Base-by-base conservation (phyloP, 2,113 vertebrate species). In the Syngnathus typhle region DNA sequence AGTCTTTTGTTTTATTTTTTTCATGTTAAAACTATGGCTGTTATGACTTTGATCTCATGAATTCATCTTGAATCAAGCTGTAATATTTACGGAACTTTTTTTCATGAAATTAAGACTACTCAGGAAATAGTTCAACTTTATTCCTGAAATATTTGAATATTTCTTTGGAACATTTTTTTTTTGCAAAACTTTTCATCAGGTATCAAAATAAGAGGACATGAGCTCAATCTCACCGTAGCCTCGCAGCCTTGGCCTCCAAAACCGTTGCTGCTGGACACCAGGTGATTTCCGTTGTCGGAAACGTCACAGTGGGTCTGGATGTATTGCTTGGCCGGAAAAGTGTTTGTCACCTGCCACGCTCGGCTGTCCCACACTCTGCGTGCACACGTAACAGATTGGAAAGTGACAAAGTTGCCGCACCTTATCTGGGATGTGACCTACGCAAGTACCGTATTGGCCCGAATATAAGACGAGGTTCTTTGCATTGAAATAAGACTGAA, bases 281-380 rank as follows among this genome's bases (percentile, higher is more conserved):
- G 92, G 73, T 89, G 89, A 61, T 89, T 81, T 19, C 92, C 93
- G 6, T 95, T 94, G 23, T 70, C 68, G 74, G 93, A 96, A 71
- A 92, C 92, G 0, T 94, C 94, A 46, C 96, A 99, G 91, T 95
- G 90, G 0, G 92, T 98, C 91, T 99, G 96, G 52, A 99, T 94
- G 81, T 99, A 93, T 78, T 89, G 93, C 89, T 95, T 96, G 60
- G 92, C 75, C 1, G 94, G 94, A 76, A 99, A 98, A 0, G 87
- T 72, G 69, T 95, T 93, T n/a, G 92, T 93, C 65, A 97, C 92
- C 86, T 90, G 93, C 87, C 96, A 94, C 1, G 85, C 80, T 56
- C 94, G 93, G 77, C 92, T 94, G 87, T 98, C 96, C 96, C 96
- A 99, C 36, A 98, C 80, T 84, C 96, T 99, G 89, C 27, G 70